Conservation (phyloP, 2,797 vertebrate genomes). For the Halcyon badia region DNA sequence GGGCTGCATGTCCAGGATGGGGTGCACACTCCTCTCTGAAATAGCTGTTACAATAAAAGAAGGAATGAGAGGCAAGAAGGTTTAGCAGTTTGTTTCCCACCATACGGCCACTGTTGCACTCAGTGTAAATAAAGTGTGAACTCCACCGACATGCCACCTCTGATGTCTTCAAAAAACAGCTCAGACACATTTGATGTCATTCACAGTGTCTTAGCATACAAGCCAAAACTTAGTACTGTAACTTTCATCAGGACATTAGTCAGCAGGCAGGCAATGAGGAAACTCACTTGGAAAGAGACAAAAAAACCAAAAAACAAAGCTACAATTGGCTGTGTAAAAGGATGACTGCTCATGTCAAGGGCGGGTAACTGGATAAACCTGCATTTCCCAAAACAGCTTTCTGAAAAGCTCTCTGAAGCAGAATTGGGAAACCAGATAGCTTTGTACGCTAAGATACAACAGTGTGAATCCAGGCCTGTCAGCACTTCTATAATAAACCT, state of each 20-base stretch:
- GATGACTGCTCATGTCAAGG: constrained; percentile 9
- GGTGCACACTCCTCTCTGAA: background rate
- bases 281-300: background rate
- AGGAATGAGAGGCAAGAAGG: background rate
- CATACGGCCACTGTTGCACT: background rate
- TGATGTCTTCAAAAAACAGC: background rate
- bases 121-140: background rate
- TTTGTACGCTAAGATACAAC: background rate
- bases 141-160: background rate
- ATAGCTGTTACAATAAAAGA: background rate
- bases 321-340: background rate
- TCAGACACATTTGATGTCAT: background rate
- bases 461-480: background rate
- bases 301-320: background rate
- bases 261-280: background rate
- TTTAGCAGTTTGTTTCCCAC: background rate
- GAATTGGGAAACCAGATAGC: constrained; percentile 56
- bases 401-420: constrained; percentile 38
- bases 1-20: background rate
- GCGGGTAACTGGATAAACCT: constrained; percentile 64
- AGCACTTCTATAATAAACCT: constrained; percentile 2
- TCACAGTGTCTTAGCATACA: background rate
- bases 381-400: constrained; percentile 57
- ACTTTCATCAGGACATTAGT: background rate
- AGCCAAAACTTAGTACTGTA: background rate